A percentile compares a stretch with the other conserved stretches of the same genome.
Conservation (phyloP, 2,113 vertebrate species). For the Orthochromis malagaraziensis region DNA sequence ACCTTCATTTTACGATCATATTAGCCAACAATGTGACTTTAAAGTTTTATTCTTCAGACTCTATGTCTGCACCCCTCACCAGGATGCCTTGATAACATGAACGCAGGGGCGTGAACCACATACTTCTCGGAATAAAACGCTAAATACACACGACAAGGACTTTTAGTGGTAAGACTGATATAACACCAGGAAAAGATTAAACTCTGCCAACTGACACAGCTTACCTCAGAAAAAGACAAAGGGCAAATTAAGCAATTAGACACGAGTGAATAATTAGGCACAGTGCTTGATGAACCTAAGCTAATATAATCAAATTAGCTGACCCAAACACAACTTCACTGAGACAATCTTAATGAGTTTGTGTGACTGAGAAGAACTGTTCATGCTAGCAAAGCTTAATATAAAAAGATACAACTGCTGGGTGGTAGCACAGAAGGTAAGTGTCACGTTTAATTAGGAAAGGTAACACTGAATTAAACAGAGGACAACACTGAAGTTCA, state of each 20-base stretch:
- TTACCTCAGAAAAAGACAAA: not conserved
- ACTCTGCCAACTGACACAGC: not conserved
- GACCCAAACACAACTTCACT: not conserved
- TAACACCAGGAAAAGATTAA: not conserved
- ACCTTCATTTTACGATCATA: not conserved
- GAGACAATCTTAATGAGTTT: slow-evolving; percentile 5
- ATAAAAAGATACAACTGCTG: not conserved
- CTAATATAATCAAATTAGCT: slow-evolving; percentile 26
- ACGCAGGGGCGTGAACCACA: not conserved
- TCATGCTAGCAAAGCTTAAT: not conserved
- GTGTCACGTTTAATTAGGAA: not conserved
- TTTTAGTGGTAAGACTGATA: not conserved
- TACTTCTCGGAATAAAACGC: not conserved
- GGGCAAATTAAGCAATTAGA: not conserved
- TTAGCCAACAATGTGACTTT: not conserved
- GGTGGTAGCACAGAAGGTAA: not conserved
- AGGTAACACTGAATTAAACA: not conserved
- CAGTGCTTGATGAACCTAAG: not conserved
- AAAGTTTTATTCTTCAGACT: not conserved
- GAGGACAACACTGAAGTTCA: not conserved
- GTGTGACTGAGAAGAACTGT: not conserved
- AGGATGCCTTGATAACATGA: not conserved
- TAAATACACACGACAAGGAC: not conserved
- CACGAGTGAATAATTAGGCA: not conserved
- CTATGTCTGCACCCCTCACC: not conserved